These are phyloP conservation scores for Alca torda DNA, from an alignment of 2,797 vertebrate genomes.

Conservation along the genomic window DNA sequence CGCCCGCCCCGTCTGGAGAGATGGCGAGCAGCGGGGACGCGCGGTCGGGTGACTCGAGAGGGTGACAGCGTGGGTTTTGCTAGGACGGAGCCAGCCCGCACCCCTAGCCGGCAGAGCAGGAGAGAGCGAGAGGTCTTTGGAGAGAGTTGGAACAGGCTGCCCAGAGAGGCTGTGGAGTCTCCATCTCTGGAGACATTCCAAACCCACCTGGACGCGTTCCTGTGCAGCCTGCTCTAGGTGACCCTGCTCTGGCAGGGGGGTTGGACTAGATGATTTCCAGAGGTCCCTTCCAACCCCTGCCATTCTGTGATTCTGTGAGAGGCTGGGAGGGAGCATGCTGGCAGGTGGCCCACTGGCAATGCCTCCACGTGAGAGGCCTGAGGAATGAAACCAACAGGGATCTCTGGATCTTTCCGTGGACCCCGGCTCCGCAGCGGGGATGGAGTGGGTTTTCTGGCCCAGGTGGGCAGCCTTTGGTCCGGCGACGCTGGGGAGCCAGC, in stretches of 20 bases:
- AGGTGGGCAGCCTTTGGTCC: background rate
- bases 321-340: background rate
- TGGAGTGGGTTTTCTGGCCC: background rate
- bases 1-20: too few relatives aligned
- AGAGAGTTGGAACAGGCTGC: too few relatives aligned
- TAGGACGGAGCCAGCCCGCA: background rate
- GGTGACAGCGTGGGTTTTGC: background rate
- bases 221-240: too few relatives aligned
- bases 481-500: rapidly evolving
- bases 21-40: background rate
- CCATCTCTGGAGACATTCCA: too few relatives aligned
- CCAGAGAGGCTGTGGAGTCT: too few relatives aligned
- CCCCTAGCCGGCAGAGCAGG: background rate
- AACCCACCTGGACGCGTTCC: too few relatives aligned
- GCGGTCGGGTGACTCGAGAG: too few relatives aligned
- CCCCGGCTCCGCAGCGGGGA: rapidly evolving
- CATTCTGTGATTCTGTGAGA: too few relatives aligned
- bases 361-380: rapidly evolving
- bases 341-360: rapidly evolving
- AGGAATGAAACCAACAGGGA: background rate
- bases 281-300: too few relatives aligned
- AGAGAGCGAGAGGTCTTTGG: too few relatives aligned
- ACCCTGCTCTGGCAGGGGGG: too few relatives aligned
- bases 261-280: too few relatives aligned
- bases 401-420: rapidly evolving